Evolutionary conservation across 1,140 invertebrate genomes (phyloP).

Genomic region (Tetragnatha versicolor): DNA sequence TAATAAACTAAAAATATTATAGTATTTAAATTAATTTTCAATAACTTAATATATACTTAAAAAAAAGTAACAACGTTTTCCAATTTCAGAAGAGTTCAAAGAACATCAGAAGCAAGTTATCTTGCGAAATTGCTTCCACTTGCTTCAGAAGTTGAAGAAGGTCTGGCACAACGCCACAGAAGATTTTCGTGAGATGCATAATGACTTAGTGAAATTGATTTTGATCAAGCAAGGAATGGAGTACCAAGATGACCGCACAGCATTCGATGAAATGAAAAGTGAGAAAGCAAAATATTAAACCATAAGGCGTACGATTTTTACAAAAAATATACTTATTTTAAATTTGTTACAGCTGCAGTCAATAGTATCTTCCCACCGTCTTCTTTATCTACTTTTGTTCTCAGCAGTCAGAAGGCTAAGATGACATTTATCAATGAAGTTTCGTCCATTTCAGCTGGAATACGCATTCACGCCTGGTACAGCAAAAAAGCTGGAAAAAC

Average conservation of each 20-base stretch:
- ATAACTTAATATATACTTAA: too few relatives aligned
- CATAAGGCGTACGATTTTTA: neutral
- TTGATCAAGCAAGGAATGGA: constrained; percentile 45
- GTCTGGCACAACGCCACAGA: constrained; percentile 29
- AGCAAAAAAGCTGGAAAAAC: constrained; percentile 33
- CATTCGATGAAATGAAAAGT: constrained; percentile 45
- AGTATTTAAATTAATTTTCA: too few relatives aligned
- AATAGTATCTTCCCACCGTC: constrained; percentile 37
- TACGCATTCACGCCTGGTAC: constrained; percentile 44
- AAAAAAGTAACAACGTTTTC: neutral
- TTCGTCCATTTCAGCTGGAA: constrained; percentile 32
- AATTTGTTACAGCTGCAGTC: constrained; percentile 28
- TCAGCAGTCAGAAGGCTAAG: constrained; percentile 33
- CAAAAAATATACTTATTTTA: neutral
- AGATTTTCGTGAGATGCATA: constrained; percentile 38
- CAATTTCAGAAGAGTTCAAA: constrained; percentile 22
- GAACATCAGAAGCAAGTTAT: constrained; percentile 35
- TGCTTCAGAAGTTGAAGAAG: constrained; percentile 42
- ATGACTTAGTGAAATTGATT: constrained; percentile 26
- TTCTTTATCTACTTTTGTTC: constrained; percentile 28
- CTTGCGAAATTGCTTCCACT: constrained; percentile 19
- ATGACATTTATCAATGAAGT: constrained; percentile 45
- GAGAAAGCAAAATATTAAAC: neutral
- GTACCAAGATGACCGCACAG: constrained; percentile 5
- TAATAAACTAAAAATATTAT: too few relatives aligned